Conservation (phyloP, 1,140 invertebrate genomes). For the Lycorma delicatula region DNA sequence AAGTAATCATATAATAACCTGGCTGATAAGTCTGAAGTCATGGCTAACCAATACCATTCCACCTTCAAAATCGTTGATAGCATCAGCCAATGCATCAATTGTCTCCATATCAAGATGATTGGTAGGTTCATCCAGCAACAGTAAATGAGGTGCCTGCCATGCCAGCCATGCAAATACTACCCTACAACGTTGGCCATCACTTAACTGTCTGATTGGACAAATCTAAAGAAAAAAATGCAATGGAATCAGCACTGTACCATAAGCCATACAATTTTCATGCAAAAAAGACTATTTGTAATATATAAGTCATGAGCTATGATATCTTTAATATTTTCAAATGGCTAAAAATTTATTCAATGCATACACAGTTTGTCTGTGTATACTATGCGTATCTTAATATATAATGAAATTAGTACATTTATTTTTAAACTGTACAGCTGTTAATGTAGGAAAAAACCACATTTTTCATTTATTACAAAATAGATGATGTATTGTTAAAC, state of each 20-base stretch:
- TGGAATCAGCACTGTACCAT: not conserved
- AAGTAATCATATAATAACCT: constrained; percentile 50
- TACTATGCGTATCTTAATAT: too few species aligned
- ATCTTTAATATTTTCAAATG: too few species aligned
- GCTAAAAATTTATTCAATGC: too few species aligned
- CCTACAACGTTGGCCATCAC: constrained; percentile 95
- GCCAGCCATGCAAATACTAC: constrained; percentile 97
- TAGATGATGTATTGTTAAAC: too few species aligned
- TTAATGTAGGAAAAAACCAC: too few species aligned
- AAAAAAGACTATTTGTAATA: too few species aligned
- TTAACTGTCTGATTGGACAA: constrained; percentile 94
- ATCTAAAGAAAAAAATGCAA: constrained; percentile 52
- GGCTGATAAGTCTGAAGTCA: constrained; percentile 97
- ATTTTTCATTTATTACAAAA: too few species aligned
- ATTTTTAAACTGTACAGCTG: too few species aligned
- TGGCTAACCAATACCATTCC: constrained; percentile 96
- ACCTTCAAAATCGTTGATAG: constrained; percentile 95
- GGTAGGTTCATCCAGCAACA: constrained; percentile 95
- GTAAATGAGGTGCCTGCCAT: constrained; percentile 88
- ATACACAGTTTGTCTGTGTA: too few species aligned
- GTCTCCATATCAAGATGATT: constrained; percentile 99
- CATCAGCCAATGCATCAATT: constrained; percentile 95
- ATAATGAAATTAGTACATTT: too few species aligned
- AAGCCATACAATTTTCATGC: too few species aligned
- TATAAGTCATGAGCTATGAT: too few species aligned